Evolutionary conservation across 1,140 invertebrate genomes (phyloP), one percentile per base, ranked within the genome.

Genomic region (Drosophila rufa): DNA sequence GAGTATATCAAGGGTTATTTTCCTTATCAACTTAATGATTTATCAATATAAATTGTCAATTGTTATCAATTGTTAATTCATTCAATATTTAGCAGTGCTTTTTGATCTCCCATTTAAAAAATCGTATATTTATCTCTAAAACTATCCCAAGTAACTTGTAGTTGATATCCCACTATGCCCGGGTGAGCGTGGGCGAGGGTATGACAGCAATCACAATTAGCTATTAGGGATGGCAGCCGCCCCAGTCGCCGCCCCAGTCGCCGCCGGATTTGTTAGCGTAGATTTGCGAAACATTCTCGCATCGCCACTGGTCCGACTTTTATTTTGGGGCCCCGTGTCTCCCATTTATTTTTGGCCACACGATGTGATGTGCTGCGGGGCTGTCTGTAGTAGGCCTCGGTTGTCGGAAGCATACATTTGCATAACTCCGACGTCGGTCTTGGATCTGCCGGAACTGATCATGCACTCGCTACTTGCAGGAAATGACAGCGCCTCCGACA

Each of bases 401-500:
- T 30, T 71, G 14, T 69, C 55, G 69, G 60, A 5, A 7, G 62
- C 51, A 57, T 56, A 62, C 61, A 78, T 85, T 86, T 86, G 82
- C 82, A 90, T 84, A 85, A 84, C 59, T 75, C 65, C 47, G 53
- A 40, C 53, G 19, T 71, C 66, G 42, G 62, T 70, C 22, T 62
- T 45, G 55, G 66, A 64, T 68, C 58, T 67, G 33, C 19, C 19
- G 45, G 68, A 42, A 81, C 65, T 84, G 64, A 91, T 66, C 46
- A 91, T 92, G 83, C 81, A 90, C 75, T 92, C 92, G 74, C 57
- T 92, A 81, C 84, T 92, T 92, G 68, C 86, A 92, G 91, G 89
- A 66, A 82, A 87, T 53, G 92, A 93, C 65, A 75, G 79, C 76
- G 84, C 78, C 53, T 93, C 92, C 22, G 92, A 93, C 59, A 84